Evolutionary conservation across 2,888 invertebrate genomes (phyloP), one percentile per base, ranked within the genome.

Genomic region (Limnephilus auricula): DNA sequence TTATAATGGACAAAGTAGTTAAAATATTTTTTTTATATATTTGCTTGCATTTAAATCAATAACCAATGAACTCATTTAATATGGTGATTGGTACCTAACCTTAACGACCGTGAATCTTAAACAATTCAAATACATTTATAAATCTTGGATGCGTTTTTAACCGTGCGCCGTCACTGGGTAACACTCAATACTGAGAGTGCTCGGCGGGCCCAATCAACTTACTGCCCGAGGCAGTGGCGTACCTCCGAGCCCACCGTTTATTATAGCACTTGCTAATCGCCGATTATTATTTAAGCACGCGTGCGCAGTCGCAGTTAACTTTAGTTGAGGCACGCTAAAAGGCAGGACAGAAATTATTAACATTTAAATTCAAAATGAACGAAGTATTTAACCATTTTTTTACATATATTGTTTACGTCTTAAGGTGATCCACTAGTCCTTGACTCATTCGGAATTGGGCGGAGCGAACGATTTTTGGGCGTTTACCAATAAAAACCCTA

Each of bases 231-330:
- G 90, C 90, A 86, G 82, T 86, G 90, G 90, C 90, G 82, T 37
- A 30, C 86, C 86, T 86, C 30, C 40, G 30, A 78, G 90, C 87
- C 82, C 65, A 85, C 84, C 91, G 92, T 85, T 90, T 91, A 91
- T 92, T 92, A 91, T 92, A 91, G 90, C 92, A 92, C 92, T 92
- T 90, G 92, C 92, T 92, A 91, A 92, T 92, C 92, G 91, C 84
- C 89, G 92, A 92, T 92, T 91, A 92, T 92, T 92, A 89, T 45
- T 82, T n/a, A 45, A 80, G 89, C 89, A 82, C 89, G 89, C 89
- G 89, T 50, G 32, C 79, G 40, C 40, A 31, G 80, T 30, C 32
- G 45, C 89, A 89, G 50, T 82, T 80, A 50, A 65, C 65, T 65
- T 65, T 9, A 65, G 65, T n/a, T 65, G 65, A 85, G 9, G 65